Evolutionary conservation across 2,113 vertebrate species (phyloP).

Genomic region (Pedionomus torquatus): DNA sequence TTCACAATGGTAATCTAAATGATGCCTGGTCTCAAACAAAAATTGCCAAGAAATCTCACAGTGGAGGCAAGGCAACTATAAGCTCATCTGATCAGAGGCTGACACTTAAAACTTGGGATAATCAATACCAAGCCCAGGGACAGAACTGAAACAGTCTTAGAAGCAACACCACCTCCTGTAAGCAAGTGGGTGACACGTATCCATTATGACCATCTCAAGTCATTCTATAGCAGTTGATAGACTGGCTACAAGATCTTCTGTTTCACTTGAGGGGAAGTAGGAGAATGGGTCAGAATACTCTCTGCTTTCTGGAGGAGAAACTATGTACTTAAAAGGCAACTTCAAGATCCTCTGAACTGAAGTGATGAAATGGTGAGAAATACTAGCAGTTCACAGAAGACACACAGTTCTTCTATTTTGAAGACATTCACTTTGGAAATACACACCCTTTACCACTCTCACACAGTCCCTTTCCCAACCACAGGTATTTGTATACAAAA

Average conservation of each 20-base stretch:
- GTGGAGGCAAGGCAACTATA: not conserved
- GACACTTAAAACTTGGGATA: not conserved
- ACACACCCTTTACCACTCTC: not conserved
- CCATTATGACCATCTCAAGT: not conserved
- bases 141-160: not conserved
- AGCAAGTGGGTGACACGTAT: not conserved
- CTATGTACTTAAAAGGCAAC: not conserved
- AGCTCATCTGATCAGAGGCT: not conserved
- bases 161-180: not conserved
- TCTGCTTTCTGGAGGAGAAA: not conserved
- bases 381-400: not conserved
- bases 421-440: not conserved
- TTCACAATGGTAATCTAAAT: not conserved
- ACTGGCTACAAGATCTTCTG: not conserved
- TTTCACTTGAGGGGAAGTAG: not conserved
- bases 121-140: not conserved
- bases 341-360: not conserved
- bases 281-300: not conserved
- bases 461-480: not conserved
- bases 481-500: not conserved
- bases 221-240: not conserved
- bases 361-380: not conserved
- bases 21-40: not conserved
- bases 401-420: not conserved
- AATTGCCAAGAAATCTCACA: not conserved